phyloP scores from a whole-genome alignment of 2,113 vertebrate genomes.

The Notothenia rossii region DNA sequence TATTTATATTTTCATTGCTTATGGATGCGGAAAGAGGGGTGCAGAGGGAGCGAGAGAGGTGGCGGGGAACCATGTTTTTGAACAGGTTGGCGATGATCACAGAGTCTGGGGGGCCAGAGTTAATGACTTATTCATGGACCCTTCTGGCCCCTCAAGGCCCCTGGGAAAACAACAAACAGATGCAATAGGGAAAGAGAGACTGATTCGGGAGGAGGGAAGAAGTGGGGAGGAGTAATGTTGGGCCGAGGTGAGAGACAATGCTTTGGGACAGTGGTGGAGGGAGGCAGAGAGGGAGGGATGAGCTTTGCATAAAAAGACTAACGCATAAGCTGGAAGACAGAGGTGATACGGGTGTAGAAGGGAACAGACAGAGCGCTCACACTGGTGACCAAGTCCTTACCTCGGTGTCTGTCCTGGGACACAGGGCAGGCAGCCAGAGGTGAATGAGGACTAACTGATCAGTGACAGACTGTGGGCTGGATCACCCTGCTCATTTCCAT shows the following conservation, averaged over 20 bases:
- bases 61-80: slow-evolving; percentile 75
- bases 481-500: slow-evolving; percentile 38
- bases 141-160: slow-evolving; percentile 76
- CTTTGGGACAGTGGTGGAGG: slow-evolving; percentile 29
- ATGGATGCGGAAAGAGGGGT: slow-evolving; percentile 72
- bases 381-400: slow-evolving; percentile 34
- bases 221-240: slow-evolving; percentile 42
- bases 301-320: slow-evolving; percentile 44
- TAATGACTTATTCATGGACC: slow-evolving; percentile 84
- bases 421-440: slow-evolving; percentile 16
- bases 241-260: slow-evolving; percentile 41
- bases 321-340: slow-evolving; percentile 48
- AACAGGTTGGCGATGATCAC: slow-evolving; percentile 82
- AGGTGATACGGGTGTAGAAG: slow-evolving; percentile 25
- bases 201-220: slow-evolving; percentile 37
- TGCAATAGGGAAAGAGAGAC: slow-evolving; percentile 66
- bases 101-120: slow-evolving; percentile 73
- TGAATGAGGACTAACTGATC: slow-evolving; percentile 33
- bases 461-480: slow-evolving; percentile 25
- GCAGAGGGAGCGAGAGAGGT: slow-evolving; percentile 71
- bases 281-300: slow-evolving; percentile 7
- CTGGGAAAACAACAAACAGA: slow-evolving; percentile 78
- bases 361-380: slow-evolving; percentile 23
- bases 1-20: slow-evolving; percentile 80
- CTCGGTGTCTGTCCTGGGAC: slow-evolving; percentile 28